phyloP scores from a whole-genome alignment of 2,113 vertebrate species.

The Pygathrix nemaeus region DNA sequence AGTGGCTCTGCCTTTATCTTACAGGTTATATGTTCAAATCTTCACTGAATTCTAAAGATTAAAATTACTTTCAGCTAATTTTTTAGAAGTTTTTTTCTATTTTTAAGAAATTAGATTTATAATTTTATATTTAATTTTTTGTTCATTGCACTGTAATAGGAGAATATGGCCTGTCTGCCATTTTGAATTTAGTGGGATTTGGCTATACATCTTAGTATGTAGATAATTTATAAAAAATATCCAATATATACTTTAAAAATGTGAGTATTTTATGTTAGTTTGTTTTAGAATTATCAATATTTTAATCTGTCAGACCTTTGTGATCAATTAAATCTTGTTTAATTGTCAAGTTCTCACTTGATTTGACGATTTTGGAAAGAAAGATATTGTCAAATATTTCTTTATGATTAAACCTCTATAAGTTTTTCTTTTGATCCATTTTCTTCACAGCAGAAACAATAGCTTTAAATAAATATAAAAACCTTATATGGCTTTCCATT shows the following conservation, averaged over 20 bases:
- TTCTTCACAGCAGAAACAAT: neutral
- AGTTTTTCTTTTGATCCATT: neutral
- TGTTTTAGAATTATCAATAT: neutral
- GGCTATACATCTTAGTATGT: neutral
- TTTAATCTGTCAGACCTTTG: neutral
- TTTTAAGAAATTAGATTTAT: neutral
- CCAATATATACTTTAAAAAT: neutral
- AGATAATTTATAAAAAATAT: neutral
- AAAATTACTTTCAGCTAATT: neutral
- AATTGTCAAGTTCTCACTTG: neutral
- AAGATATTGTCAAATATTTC: neutral
- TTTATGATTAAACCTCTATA: neutral
- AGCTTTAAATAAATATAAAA: neutral
- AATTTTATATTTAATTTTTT: neutral
- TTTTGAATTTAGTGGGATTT: neutral
- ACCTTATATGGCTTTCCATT: neutral
- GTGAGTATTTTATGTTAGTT: neutral
- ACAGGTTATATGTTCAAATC: neutral
- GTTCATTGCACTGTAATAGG: neutral
- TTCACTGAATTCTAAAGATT: neutral
- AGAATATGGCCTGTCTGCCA: neutral
- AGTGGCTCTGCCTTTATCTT: neutral
- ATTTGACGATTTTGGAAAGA: slow-evolving; percentile 13
- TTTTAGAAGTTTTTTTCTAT: slow-evolving; percentile 9
- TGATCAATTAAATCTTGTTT: slow-evolving; percentile 27